Evolutionary conservation across 2,113 vertebrate genomes (phyloP).

Genomic region (Melanostigma gelatinosum): DNA sequence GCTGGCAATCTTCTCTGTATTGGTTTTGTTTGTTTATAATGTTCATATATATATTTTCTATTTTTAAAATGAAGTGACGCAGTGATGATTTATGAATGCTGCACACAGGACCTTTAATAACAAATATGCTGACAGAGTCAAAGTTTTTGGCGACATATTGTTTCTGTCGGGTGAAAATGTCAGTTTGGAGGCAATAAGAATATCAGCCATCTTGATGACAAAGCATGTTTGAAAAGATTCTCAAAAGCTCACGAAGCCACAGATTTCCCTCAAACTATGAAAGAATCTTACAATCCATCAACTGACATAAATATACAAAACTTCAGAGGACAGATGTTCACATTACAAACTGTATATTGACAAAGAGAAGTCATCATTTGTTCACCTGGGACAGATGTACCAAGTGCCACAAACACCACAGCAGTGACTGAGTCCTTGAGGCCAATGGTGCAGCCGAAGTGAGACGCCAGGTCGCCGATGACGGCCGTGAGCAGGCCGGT

Average conservation of each 20-base stretch:
- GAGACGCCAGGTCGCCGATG: slow-evolving; percentile 96
- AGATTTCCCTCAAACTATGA: slow-evolving; percentile 1
- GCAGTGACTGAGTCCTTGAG: slow-evolving; percentile 98
- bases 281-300: slow-evolving; percentile 23
- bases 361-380: neutral
- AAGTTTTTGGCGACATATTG: slow-evolving; percentile 31
- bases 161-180: slow-evolving; percentile 44
- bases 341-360: neutral
- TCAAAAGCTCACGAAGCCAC: neutral
- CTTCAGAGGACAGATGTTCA: neutral
- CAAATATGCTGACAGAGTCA: slow-evolving; percentile 45
- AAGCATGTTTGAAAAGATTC: slow-evolving; percentile 25
- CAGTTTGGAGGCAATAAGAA: slow-evolving; percentile 44
- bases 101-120: slow-evolving; percentile 52
- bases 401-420: slow-evolving; percentile 95
- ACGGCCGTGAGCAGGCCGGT: slow-evolving; percentile 95
- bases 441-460: slow-evolving; percentile 98
- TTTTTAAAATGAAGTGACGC: neutral
- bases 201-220: slow-evolving; percentile 44
- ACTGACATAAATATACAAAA: neutral
- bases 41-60: slow-evolving; percentile 4
- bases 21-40: slow-evolving; percentile 13
- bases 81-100: slow-evolving; percentile 49
- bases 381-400: slow-evolving; percentile 95
- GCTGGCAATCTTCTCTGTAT: neutral